Evolutionary conservation across 2,888 invertebrate species (phyloP).

Genomic region (Galerucella pusilla): DNA sequence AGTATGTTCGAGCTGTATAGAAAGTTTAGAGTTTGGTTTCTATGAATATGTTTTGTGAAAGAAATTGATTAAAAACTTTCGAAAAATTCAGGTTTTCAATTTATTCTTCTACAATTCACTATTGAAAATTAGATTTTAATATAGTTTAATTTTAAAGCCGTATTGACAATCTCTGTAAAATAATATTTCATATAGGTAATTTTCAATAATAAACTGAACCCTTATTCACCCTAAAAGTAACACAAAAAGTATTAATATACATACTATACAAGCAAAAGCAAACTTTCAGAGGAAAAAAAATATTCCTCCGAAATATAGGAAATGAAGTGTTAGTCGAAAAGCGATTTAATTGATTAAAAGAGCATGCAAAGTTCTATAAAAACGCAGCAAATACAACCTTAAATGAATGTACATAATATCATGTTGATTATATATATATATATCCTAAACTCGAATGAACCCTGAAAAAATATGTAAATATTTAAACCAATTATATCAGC

Average conservation of each 20-base stretch:
- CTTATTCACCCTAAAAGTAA: too few relatives aligned
- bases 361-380: slow-evolving; percentile 15
- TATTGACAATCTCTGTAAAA: too few relatives aligned
- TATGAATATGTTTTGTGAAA: too few relatives aligned
- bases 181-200: too few relatives aligned
- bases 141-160: too few relatives aligned
- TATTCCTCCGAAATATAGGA: not conserved
- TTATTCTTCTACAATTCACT: too few relatives aligned
- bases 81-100: too few relatives aligned
- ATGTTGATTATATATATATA: slow-evolving; percentile 6
- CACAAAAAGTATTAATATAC: slow-evolving; percentile 11
- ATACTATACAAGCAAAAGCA: slow-evolving; percentile 33
- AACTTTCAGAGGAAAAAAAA: slow-evolving; percentile 5
- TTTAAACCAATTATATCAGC: slow-evolving; percentile 28
- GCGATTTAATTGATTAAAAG: slow-evolving; percentile 1
- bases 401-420: slow-evolving; percentile 18
- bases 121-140: too few relatives aligned
- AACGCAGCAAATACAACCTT: slow-evolving; percentile 32
- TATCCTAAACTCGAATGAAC: slow-evolving; percentile 21
- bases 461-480: slow-evolving; percentile 39
- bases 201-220: too few relatives aligned
- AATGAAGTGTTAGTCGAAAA: slow-evolving; percentile 12
- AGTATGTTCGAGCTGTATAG: too few relatives aligned
- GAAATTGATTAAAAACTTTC: too few relatives aligned
- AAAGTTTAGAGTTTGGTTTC: too few relatives aligned